phyloP scores from a whole-genome alignment of 2,113 vertebrate genomes.

The Prinia subflava region DNA sequence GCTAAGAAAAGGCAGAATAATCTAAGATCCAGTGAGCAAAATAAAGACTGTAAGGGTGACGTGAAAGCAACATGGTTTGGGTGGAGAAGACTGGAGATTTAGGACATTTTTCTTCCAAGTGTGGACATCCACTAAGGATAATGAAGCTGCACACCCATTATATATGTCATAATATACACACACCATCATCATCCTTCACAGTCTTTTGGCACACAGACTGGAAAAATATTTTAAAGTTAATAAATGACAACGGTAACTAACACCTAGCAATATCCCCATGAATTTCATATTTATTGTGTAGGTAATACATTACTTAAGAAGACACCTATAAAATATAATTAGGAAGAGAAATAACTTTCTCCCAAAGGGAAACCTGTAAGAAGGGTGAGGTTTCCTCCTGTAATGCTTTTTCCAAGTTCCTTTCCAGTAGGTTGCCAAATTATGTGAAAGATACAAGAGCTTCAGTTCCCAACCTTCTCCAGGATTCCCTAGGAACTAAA shows the following conservation, averaged over 20 bases:
- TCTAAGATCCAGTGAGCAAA: not conserved
- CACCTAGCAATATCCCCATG: not conserved
- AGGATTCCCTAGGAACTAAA: not conserved
- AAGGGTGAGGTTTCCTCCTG: slow-evolving; percentile 21
- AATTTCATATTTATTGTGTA: not conserved
- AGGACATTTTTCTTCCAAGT: not conserved
- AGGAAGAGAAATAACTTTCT: not conserved
- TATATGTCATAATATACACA: not conserved
- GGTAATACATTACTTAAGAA: not conserved
- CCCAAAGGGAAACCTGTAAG: not conserved
- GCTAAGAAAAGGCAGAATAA: not conserved
- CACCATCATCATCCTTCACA: not conserved
- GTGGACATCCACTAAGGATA: not conserved
- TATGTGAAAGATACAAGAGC: not conserved
- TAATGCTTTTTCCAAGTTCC: not conserved
- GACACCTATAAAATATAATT: not conserved
- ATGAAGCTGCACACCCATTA: not conserved
- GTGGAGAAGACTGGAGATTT: not conserved
- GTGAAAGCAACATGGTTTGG: slow-evolving; percentile 6
- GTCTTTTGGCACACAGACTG: slow-evolving; percentile 1
- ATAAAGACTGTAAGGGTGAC: not conserved
- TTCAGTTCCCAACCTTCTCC: not conserved
- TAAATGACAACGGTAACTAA: not conserved
- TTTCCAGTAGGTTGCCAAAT: not conserved
- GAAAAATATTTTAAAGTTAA: slow-evolving; percentile 28